Conservation (phyloP, 2,888 invertebrate species). For the Teleogryllus oceanicus region DNA sequence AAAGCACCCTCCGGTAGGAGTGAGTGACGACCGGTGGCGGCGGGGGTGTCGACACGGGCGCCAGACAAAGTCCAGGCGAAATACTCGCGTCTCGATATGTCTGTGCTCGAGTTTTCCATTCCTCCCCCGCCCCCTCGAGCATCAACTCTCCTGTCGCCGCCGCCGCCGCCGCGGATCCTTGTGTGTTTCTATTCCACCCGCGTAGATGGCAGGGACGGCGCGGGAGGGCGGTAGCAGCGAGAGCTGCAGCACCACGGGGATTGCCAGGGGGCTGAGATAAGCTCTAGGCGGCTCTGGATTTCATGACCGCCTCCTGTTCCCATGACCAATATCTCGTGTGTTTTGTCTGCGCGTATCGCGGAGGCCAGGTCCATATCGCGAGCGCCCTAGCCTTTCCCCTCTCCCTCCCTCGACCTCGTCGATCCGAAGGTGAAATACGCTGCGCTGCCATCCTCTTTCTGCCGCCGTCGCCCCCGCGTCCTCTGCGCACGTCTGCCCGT, state of each 20-base stretch:
- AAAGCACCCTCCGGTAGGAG: not conserved
- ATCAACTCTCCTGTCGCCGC: too few species aligned
- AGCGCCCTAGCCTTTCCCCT: not conserved
- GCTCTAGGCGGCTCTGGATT: not conserved
- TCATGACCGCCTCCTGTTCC: conserved; percentile 18
- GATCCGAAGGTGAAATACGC: conserved; percentile 4
- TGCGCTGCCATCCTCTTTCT: not conserved
- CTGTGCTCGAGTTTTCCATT: not conserved
- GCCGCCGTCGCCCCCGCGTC: not conserved
- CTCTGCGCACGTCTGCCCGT: not conserved
- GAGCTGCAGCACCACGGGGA: not conserved
- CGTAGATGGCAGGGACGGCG: not conserved
- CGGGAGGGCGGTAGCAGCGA: not conserved
- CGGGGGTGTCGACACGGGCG: not conserved
- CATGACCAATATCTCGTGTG: not conserved
- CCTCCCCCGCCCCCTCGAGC: too few species aligned
- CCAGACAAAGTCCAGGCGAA: not conserved
- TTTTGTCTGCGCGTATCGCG: conserved; percentile 18
- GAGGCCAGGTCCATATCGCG: conserved; percentile 7
- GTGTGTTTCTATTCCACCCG: not conserved
- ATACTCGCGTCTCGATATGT: not conserved
- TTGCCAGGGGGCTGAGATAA: not conserved
- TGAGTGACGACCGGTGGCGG: not conserved
- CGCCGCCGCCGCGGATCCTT: not conserved
- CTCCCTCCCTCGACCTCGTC: not conserved